Percentiles rank a stretch among this genome's conserved stretches.
These are phyloP conservation scores for Exocentrus adspersus DNA, from an alignment of 2,888 invertebrate genomes.

Conservation along the genomic window DNA sequence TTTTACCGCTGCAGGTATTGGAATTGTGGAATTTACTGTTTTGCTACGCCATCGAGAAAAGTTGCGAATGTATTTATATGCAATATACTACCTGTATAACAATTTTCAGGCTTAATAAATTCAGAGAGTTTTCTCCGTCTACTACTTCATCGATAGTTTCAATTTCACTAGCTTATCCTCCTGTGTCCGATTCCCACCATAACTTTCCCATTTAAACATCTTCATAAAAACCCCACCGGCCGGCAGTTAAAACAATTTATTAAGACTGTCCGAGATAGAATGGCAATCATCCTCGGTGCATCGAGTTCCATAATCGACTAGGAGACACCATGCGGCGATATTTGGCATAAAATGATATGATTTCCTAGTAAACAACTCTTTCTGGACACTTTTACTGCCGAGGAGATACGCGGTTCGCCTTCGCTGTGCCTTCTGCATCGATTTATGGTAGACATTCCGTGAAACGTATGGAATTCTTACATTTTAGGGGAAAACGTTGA, in stretches of 20 bases:
- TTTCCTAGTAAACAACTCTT: slow-evolving; percentile 51
- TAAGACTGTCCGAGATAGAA: slow-evolving; percentile 36
- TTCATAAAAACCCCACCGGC: not conserved
- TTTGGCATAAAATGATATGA: slow-evolving; percentile 54
- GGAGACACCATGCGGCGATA: slow-evolving; percentile 49
- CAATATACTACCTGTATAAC: no score
- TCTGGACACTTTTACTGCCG: slow-evolving; percentile 48
- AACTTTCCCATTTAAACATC: not conserved
- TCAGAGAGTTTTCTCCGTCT: no score
- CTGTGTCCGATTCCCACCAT: not conserved
- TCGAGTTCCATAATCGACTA: slow-evolving; percentile 44
- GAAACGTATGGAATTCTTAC: not conserved
- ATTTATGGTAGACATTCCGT: not conserved
- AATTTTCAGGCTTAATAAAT: no score
- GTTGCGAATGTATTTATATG: no score
- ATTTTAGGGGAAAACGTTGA: not conserved
- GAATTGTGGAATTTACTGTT: no score
- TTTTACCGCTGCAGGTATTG: no score
- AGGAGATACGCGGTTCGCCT: slow-evolving; percentile 35
- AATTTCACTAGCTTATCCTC: no score
- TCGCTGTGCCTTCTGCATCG: slow-evolving; percentile 8
- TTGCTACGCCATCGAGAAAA: no score
- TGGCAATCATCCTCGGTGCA: slow-evolving; percentile 47
- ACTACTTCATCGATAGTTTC: no score
- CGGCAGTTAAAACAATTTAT: slow-evolving; percentile 9